Evolutionary conservation across 2,113 vertebrate genomes (phyloP).

Genomic region (Podocnemis expansa): DNA sequence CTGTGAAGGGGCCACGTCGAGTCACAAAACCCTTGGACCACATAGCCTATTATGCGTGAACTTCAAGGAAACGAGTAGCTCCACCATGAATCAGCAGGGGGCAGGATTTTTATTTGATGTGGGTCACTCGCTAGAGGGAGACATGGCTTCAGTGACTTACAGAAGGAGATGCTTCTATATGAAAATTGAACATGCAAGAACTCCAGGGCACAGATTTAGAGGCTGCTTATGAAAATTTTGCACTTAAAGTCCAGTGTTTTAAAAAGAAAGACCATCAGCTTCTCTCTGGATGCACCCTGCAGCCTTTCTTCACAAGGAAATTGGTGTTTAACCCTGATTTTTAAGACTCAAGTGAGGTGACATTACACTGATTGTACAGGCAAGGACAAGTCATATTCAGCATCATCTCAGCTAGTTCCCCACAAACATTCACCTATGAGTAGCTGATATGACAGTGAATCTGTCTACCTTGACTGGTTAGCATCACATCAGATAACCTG

Average conservation of each 20-base stretch:
- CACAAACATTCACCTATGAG: too few species aligned
- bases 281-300: neutral
- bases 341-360: neutral
- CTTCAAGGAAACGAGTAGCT: too few species aligned
- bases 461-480: too few species aligned
- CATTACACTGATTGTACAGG: neutral
- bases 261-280: neutral
- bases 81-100: neutral
- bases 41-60: fast-evolving
- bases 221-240: neutral
- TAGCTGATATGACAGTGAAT: too few species aligned
- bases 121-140: neutral
- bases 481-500: too few species aligned
- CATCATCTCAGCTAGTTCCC: too few species aligned
- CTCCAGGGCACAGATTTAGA: neutral
- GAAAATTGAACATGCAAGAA: neutral
- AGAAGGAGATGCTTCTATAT: neutral
- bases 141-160: neutral
- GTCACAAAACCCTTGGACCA: too few species aligned
- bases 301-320: neutral
- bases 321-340: neutral
- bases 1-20: too few species aligned
- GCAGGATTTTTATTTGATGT: neutral
- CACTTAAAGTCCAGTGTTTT: neutral
- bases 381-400: neutral